A percentile compares a stretch with the other conserved stretches of the same genome.
Evolutionary conservation across 2,888 invertebrate species (phyloP).

Genomic region (Ceratothoa steindachneri): DNA sequence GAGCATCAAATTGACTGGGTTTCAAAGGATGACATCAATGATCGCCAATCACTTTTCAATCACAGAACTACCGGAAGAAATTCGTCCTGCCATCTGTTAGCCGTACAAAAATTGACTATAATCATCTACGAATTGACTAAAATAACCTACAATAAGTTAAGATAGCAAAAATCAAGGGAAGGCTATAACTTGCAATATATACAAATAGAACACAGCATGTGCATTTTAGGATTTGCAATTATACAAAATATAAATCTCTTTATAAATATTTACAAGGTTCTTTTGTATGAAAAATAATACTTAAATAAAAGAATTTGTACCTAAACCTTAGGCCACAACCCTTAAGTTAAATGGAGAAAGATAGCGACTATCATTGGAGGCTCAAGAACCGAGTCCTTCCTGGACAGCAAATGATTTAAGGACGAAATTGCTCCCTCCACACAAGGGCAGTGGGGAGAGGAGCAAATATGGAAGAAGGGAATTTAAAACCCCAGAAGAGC

Average conservation of each 20-base stretch:
- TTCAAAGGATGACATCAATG: not conserved
- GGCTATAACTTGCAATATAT: not conserved
- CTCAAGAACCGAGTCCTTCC: too few species aligned
- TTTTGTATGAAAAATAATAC: not conserved
- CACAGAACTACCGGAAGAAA: not conserved
- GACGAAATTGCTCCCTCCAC: too few species aligned
- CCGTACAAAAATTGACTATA: not conserved
- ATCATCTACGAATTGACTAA: not conserved
- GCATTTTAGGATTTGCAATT: not conserved
- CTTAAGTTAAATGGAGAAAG: not conserved
- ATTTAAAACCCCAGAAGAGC: too few species aligned
- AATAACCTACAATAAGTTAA: not conserved
- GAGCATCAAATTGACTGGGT: not conserved
- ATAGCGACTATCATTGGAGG: not conserved
- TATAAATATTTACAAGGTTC: not conserved
- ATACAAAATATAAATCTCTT: not conserved
- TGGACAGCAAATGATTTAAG: too few species aligned
- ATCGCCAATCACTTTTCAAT: not conserved
- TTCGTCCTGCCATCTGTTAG: not conserved
- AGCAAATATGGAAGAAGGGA: too few species aligned
- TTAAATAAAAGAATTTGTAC: not conserved
- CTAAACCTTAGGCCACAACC: not conserved
- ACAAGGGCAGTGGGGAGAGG: too few species aligned
- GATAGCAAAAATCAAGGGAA: not conserved
- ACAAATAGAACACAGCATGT: not conserved